Conservation (phyloP, 2,113 vertebrate species). For the Nibea coibor region DNA sequence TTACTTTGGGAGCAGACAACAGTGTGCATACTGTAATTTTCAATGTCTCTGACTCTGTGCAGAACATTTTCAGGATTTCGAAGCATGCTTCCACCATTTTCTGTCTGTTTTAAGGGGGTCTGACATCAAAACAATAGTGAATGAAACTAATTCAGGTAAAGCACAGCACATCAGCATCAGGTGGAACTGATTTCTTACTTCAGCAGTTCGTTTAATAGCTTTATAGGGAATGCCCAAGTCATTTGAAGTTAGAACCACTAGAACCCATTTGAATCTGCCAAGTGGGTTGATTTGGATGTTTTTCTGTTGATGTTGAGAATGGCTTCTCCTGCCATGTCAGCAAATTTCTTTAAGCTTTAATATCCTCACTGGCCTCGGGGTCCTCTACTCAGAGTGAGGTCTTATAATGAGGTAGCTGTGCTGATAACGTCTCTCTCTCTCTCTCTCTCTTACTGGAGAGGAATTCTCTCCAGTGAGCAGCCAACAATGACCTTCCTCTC, state of each 20-base stretch:
- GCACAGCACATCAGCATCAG: not conserved
- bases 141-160: not conserved
- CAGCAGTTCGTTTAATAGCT: constrained; percentile 31
- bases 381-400: constrained; percentile 42
- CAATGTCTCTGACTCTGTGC: not conserved
- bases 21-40: not conserved
- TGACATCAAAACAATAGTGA: not conserved
- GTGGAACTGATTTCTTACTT: constrained; percentile 19
- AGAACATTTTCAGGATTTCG: not conserved
- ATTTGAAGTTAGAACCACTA: constrained; percentile 24
- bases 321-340: constrained; percentile 56
- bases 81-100: not conserved
- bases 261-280: constrained; percentile 9
- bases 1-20: not conserved
- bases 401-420: constrained; percentile 54
- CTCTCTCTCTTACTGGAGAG: constrained; percentile 7
- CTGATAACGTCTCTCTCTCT: constrained; percentile 43
- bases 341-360: constrained; percentile 64
- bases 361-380: constrained; percentile 55
- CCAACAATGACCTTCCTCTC: constrained; percentile 57
- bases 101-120: not conserved
- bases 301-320: constrained; percentile 51
- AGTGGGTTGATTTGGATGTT: constrained; percentile 38
- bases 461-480: constrained; percentile 36
- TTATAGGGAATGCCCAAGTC: not conserved